Evolutionary conservation across 2,797 vertebrate species (phyloP).

Genomic region (Sebastiscus albofasciatus): DNA sequence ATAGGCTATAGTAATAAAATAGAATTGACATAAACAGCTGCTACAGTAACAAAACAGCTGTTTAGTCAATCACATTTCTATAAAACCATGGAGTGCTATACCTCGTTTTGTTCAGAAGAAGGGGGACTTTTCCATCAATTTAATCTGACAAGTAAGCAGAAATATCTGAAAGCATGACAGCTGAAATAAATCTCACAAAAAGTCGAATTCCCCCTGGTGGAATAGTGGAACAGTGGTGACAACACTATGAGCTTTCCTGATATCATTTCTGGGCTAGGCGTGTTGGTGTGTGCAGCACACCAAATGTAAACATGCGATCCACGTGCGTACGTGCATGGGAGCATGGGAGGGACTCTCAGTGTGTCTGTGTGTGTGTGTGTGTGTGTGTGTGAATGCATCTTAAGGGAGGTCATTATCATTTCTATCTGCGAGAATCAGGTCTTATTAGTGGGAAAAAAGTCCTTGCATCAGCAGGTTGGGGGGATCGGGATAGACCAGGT

Average conservation of each 20-base stretch:
- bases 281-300: neutral
- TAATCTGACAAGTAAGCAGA: neutral
- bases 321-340: neutral
- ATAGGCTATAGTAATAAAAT: too few species aligned
- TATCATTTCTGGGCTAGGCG: neutral
- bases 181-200: neutral
- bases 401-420: conserved; percentile 82
- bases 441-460: conserved; percentile 53
- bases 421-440: conserved; percentile 56
- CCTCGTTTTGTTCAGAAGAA: neutral
- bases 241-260: too few species aligned
- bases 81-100: neutral
- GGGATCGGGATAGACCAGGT: conserved; percentile 24
- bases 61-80: too few species aligned
- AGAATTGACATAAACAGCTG: too few species aligned
- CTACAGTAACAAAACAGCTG: too few species aligned
- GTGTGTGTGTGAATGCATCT: conserved; percentile 57
- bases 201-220: too few species aligned
- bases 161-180: neutral
- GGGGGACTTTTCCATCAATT: neutral
- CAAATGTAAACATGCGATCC: neutral
- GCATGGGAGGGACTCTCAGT: neutral
- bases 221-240: too few species aligned
- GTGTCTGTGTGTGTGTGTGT: conserved; percentile 8
- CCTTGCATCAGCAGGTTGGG: conserved; percentile 62